Percentiles rank a stretch among this genome's conserved stretches.
Evolutionary conservation across 2,888 invertebrate species (phyloP).

Genomic region (Cheilosia urbana): DNA sequence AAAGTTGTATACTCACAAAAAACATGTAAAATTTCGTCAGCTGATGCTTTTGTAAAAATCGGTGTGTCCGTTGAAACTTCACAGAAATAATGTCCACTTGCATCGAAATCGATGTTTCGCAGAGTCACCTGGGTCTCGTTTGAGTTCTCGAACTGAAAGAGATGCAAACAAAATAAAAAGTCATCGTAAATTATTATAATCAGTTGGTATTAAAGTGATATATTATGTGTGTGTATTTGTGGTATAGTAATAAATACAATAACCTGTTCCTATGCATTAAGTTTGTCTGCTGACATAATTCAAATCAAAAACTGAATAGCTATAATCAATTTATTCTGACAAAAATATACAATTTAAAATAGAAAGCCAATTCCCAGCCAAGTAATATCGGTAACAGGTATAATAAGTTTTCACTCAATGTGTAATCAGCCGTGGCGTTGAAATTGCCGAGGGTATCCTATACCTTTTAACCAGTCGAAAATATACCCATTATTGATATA

Average conservation of each 20-base stretch:
- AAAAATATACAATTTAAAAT: not conserved
- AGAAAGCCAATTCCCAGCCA: too few species aligned
- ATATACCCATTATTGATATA: too few species aligned
- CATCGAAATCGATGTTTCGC: constrained; percentile 90
- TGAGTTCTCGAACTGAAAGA: constrained; percentile 81
- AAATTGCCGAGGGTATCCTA: too few species aligned
- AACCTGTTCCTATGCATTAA: not conserved
- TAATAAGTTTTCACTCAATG: too few species aligned
- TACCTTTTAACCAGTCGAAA: too few species aligned
- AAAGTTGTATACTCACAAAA: constrained; percentile 87
- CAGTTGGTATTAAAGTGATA: not conserved
- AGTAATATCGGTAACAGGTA: too few species aligned
- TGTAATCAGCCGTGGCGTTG: too few species aligned
- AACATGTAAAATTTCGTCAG: constrained; percentile 90
- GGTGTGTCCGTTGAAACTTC: constrained; percentile 93
- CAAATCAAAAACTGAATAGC: not conserved
- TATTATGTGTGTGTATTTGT: not conserved
- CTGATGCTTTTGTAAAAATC: constrained; percentile 92
- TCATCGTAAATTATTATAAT: not conserved
- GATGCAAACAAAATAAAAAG: not conserved
- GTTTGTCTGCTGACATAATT: not conserved
- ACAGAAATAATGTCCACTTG: constrained; percentile 91
- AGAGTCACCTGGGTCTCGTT: constrained; percentile 84
- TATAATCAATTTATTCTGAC: not conserved
- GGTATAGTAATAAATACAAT: not conserved